phyloP scores from a whole-genome alignment of 2,888 invertebrate species.

The Agriopis marginaria region DNA sequence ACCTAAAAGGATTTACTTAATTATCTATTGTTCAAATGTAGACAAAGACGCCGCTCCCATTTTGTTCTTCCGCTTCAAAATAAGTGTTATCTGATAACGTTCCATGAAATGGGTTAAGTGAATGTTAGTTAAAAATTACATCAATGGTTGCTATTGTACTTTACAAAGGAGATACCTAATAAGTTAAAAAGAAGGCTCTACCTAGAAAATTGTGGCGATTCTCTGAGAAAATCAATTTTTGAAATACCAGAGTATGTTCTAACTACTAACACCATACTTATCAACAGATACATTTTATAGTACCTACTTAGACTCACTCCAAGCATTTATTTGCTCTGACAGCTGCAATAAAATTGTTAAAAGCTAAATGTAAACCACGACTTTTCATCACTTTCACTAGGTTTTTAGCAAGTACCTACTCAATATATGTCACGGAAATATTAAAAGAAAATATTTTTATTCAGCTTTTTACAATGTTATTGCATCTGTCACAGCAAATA shows the following conservation, averaged over 20 bases:
- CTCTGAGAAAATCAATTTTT: not conserved
- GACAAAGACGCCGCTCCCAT: slow-evolving; percentile 58
- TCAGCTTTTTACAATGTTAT: too few species aligned
- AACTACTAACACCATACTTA: not conserved
- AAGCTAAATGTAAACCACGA: too few species aligned
- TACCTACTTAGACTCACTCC: too few species aligned
- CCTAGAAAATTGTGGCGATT: not conserved
- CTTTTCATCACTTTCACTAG: too few species aligned
- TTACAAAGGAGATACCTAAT: not conserved
- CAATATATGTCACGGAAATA: too few species aligned
- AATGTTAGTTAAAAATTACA: slow-evolving; percentile 14
- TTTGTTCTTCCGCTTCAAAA: slow-evolving; percentile 33
- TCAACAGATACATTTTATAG: too few species aligned
- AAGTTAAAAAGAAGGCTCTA: not conserved
- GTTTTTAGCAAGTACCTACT: too few species aligned
- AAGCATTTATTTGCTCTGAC: too few species aligned
- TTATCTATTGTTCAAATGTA: slow-evolving; percentile 61
- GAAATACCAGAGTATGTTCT: not conserved
- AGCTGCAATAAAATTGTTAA: too few species aligned
- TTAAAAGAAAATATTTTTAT: too few species aligned
- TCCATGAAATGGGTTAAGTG: slow-evolving; percentile 34
- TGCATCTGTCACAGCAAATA: too few species aligned
- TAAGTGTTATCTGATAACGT: slow-evolving; percentile 40
- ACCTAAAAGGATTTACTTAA: slow-evolving; percentile 65
- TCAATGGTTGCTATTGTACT: not conserved